Conservation (phyloP, 1,140 invertebrate genomes). For the Adelges cooleyi region DNA sequence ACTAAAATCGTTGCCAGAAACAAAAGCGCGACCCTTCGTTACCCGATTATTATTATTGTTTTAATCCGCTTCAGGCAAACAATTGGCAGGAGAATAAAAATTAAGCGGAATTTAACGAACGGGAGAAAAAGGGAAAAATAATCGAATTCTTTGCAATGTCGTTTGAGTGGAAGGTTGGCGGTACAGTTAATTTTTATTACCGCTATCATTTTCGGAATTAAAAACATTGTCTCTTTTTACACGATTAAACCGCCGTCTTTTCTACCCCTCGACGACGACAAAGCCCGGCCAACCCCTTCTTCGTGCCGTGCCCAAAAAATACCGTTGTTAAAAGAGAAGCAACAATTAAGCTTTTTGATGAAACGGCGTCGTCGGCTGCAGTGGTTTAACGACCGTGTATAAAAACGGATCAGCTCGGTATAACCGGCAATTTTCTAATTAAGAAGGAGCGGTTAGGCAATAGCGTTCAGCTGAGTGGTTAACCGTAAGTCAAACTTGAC, state of each 20-base stretch:
- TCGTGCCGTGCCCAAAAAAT: neutral
- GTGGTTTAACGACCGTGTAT: slow-evolving; percentile 18
- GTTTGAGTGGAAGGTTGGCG: too few relatives aligned
- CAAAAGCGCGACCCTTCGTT: neutral
- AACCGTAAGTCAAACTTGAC: too few relatives aligned
- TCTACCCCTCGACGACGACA: neutral
- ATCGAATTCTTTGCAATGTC: slow-evolving; percentile 16
- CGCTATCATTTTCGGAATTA: slow-evolving; percentile 15
- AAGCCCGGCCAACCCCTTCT: neutral
- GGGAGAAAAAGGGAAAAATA: slow-evolving; percentile 12
- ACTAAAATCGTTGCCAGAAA: too few relatives aligned
- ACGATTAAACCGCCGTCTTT: slow-evolving; percentile 6
- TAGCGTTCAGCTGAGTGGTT: too few relatives aligned
- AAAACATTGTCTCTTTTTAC: neutral
- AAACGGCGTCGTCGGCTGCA: slow-evolving; percentile 11
- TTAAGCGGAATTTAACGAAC: slow-evolving; percentile 2
- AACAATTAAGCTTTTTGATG: slow-evolving; percentile 26
- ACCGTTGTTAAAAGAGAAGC: slow-evolving; percentile 5
- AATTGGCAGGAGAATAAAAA: slow-evolving; percentile 18
- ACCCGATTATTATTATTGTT: slow-evolving; percentile 15
- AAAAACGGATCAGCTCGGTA: too few relatives aligned
- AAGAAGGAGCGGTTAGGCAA: slow-evolving; percentile 8
- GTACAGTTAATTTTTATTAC: slow-evolving; percentile 24
- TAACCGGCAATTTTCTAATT: slow-evolving; percentile 1
- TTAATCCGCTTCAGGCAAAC: slow-evolving; percentile 14